phyloP scores from a whole-genome alignment of 2,888 invertebrate species.

The Trachelus stipa region DNA sequence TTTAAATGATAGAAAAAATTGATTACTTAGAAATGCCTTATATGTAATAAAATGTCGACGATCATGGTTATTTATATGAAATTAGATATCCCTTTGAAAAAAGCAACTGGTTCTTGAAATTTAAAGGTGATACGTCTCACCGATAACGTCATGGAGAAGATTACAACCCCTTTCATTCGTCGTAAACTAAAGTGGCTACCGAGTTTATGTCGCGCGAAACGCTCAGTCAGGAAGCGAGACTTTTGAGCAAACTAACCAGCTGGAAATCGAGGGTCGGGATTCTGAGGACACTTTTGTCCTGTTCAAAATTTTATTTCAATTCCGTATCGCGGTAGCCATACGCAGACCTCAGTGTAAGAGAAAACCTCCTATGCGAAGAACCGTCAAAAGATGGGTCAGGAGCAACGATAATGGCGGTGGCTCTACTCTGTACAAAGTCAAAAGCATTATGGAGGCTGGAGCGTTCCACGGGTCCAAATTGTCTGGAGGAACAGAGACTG shows the following conservation, averaged over 20 bases:
- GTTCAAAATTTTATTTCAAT: background rate
- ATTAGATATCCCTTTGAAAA: background rate
- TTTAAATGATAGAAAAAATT: too few relatives aligned
- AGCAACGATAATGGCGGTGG: background rate
- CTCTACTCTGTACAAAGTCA: background rate
- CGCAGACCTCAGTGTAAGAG: background rate
- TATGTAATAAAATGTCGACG: too few relatives aligned
- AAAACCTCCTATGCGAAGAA: background rate
- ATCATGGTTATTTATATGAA: background rate
- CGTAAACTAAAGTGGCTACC: background rate
- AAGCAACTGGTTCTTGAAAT: background rate
- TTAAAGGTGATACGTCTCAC: background rate
- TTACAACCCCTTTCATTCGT: background rate
- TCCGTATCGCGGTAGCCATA: background rate
- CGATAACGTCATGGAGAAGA: background rate
- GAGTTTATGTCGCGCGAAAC: too few relatives aligned
- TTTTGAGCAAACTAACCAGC: background rate
- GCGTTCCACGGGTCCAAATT: background rate
- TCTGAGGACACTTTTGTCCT: background rate
- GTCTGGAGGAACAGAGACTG: slow-evolving; percentile 31
- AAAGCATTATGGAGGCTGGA: background rate
- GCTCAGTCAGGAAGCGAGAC: background rate
- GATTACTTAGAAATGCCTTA: too few relatives aligned
- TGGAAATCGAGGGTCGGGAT: background rate
- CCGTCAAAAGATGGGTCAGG: background rate